Base-by-base conservation (phyloP, 92 coral and sea anemone species). In the Heliopora coerulea region DNA sequence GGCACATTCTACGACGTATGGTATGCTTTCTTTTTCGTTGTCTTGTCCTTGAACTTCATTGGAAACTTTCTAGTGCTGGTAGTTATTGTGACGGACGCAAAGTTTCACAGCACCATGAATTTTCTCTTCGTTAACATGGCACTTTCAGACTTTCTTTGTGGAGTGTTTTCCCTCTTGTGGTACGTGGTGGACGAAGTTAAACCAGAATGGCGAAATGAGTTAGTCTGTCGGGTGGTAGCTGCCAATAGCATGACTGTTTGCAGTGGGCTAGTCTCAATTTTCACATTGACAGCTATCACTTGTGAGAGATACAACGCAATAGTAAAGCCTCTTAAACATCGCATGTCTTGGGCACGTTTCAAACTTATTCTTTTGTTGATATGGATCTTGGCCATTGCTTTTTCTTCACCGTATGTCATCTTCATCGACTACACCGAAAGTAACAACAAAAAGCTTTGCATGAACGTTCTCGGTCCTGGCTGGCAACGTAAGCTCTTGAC, bases 231-330 rank as follows among this genome's bases (percentile, higher is more conserved):
- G 21, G 50, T 70, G 23, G 77, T 70, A 25, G 77, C 77, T 52
- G 77, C 77, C 46, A 70, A 70, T 44, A 49, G 60, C 0, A 33
- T 70, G 1, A 70, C 77, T 15, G 63, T 70, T 17, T 63, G 52
- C 62, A 70, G 79, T 28, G 79, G 74, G 2, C 50, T 76, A 14
- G 87, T 76, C 31, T 83, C 87, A 18, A 78, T 74, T 25, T 83
- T 83, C 34, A 78, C 79, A 11, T 28, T 83, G 30, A 49, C 75
- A 0, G 87, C 77, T 33, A 54, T 83, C n/a, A 65, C 86, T n/a
- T 52, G 77, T 41, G 86, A 83, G 61, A 56, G 86, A 68, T 83
- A 44, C 62, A 37, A 34, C 65, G 87, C 87, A 1, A 77, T 83
- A 8, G 46, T 83, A 24, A 35, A 70, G 40, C 87, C 87, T 6